These are phyloP conservation scores for Parazoanthus swiftii DNA, from an alignment of 92 coral and sea anemone genomes.

Conservation along the genomic window DNA sequence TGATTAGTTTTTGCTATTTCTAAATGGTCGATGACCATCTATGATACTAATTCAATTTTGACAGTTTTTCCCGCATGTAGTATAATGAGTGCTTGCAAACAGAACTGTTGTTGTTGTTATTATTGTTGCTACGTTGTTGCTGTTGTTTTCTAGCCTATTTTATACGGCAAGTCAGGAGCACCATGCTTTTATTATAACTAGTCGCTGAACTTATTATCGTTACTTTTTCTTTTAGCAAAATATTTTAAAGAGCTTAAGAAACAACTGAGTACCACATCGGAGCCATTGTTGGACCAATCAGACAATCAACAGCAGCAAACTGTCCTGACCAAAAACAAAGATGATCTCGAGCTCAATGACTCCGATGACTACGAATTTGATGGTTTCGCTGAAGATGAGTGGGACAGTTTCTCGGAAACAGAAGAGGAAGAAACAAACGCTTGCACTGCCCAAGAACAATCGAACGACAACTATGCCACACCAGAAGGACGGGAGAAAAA, in stretches of 20 bases:
- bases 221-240: neutral
- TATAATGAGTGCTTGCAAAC: too few relatives aligned
- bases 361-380: neutral
- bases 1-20: too few relatives aligned
- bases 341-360: neutral
- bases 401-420: slow-evolving; percentile 10
- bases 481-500: neutral
- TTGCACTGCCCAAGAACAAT: neutral
- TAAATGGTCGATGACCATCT: too few relatives aligned
- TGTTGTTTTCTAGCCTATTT: too few relatives aligned
- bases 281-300: neutral
- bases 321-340: neutral
- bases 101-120: too few relatives aligned
- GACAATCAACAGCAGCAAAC: neutral
- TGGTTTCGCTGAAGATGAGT: neutral
- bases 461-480: neutral
- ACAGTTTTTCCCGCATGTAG: too few relatives aligned
- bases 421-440: neutral
- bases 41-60: too few relatives aligned
- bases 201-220: neutral
- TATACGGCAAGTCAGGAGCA: too few relatives aligned
- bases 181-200: too few relatives aligned
- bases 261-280: neutral
- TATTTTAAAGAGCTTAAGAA: neutral
- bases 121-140: too few relatives aligned